Conservation (phyloP, 2,113 vertebrate species). For the Dolichotis patagonum region DNA sequence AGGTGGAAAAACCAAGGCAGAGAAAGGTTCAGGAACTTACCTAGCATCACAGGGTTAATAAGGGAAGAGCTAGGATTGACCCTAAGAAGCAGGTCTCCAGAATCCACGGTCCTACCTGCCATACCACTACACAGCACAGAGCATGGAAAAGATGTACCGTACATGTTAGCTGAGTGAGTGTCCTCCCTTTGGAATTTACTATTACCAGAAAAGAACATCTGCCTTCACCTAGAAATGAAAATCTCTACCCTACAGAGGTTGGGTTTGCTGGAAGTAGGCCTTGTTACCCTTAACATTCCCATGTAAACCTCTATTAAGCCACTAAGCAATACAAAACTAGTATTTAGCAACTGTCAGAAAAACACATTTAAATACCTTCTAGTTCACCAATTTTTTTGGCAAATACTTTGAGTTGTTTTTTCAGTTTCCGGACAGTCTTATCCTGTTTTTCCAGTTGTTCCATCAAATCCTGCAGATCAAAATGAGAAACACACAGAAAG, state of each 20-base stretch:
- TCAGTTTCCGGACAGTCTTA: conserved; percentile 98
- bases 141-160: neutral
- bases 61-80: neutral
- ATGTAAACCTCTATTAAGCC: neutral
- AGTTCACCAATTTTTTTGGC: conserved; percentile 98
- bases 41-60: neutral
- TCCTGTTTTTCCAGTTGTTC: conserved; percentile 99
- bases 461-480: conserved; percentile 94
- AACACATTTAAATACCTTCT: conserved; percentile 91
- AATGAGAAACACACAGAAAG: conserved; percentile 63
- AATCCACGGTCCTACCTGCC: neutral
- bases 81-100: neutral
- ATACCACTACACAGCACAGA: neutral
- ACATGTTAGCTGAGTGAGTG: neutral
- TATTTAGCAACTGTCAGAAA: conserved; percentile 7
- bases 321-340: neutral
- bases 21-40: neutral
- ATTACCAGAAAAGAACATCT: conserved; percentile 3
- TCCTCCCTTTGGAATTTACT: neutral
- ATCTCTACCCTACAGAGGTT: neutral
- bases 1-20: neutral
- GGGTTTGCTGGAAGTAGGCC: conserved; percentile 31
- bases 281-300: neutral
- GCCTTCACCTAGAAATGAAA: neutral
- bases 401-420: conserved; percentile 99